Conservation (phyloP, 2,888 invertebrate genomes). For the Cerceris ruficornis region DNA sequence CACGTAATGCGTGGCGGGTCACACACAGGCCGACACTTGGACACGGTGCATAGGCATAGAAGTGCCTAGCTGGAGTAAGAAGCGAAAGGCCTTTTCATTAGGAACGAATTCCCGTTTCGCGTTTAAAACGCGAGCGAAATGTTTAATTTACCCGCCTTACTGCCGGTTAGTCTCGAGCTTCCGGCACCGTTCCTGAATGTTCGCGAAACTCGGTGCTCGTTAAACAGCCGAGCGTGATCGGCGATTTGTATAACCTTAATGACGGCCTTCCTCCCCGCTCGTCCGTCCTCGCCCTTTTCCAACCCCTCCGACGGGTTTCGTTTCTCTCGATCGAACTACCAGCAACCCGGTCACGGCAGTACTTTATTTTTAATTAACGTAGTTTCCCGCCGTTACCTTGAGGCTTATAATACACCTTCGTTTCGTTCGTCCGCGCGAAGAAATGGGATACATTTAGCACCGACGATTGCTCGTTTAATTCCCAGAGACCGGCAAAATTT, state of each 20-base stretch:
- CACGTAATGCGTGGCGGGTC: slow-evolving; percentile 16
- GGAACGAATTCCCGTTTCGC: slow-evolving; percentile 52
- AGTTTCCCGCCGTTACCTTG: slow-evolving; percentile 47
- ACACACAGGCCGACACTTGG: slow-evolving; percentile 31
- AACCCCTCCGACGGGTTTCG: slow-evolving; percentile 2
- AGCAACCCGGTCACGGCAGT: slow-evolving; percentile 40
- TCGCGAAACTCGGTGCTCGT: slow-evolving; percentile 64
- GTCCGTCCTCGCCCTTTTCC: background rate
- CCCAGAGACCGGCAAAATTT: background rate
- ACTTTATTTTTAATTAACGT: slow-evolving; percentile 64
- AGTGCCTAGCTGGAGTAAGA: slow-evolving; percentile 29
- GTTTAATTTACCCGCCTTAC: slow-evolving; percentile 69
- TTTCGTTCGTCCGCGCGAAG: slow-evolving; percentile 11
- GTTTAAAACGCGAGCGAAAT: slow-evolving; percentile 65
- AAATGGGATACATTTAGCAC: slow-evolving; percentile 26
- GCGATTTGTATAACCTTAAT: slow-evolving; percentile 73
- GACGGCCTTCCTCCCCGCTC: slow-evolving; percentile 54
- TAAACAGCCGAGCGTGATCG: slow-evolving; percentile 69
- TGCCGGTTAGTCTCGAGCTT: slow-evolving; percentile 53
- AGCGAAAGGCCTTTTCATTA: slow-evolving; percentile 45
- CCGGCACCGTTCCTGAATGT: slow-evolving; percentile 62
- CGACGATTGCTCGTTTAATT: slow-evolving; percentile 1
- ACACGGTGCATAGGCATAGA: slow-evolving; percentile 24
- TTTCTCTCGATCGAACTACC: slow-evolving; percentile 43
- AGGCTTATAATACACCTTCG: slow-evolving; percentile 46